Percentiles rank a stretch among this genome's conserved stretches.
phyloP scores from a whole-genome alignment of 2,113 vertebrate species.

The Phoenicopterus ruber region DNA sequence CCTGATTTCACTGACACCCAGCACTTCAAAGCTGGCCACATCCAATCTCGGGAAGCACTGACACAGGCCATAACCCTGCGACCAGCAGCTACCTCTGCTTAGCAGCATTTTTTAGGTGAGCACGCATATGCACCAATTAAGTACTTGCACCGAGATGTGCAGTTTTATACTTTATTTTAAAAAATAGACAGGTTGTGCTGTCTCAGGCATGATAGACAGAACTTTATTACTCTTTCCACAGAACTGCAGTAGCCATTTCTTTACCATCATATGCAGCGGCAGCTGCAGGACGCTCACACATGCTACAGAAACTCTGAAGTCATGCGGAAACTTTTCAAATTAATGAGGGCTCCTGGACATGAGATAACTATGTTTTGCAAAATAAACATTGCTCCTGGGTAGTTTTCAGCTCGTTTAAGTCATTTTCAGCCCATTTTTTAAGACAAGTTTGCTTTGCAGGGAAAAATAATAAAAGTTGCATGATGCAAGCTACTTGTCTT shows the following conservation, averaged over 20 bases:
- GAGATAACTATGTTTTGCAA: slow-evolving; percentile 16
- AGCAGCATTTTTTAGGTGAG: not conserved
- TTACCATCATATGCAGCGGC: not conserved
- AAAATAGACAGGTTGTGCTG: not conserved
- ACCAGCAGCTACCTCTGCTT: not conserved
- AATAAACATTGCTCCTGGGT: not conserved
- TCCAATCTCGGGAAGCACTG: not conserved
- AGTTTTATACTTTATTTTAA: not conserved
- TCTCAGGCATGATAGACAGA: not conserved
- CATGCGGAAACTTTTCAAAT: not conserved
- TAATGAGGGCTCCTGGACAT: not conserved
- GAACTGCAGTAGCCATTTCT: not conserved
- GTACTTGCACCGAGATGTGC: not conserved
- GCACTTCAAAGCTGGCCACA: slow-evolving; percentile 30
- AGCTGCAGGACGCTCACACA: not conserved
- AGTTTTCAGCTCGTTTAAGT: slow-evolving; percentile 26
- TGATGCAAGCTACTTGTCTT: not conserved
- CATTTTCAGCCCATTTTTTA: not conserved
- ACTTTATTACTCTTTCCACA: not conserved
- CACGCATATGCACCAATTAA: not conserved
- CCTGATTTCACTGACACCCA: not conserved
- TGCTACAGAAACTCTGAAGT: slow-evolving; percentile 27
- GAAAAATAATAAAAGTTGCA: not conserved
- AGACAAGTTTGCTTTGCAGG: not conserved
- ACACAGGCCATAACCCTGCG: not conserved